phyloP scores from a whole-genome alignment of 2,797 vertebrate genomes.

The Ciconia nigra region DNA sequence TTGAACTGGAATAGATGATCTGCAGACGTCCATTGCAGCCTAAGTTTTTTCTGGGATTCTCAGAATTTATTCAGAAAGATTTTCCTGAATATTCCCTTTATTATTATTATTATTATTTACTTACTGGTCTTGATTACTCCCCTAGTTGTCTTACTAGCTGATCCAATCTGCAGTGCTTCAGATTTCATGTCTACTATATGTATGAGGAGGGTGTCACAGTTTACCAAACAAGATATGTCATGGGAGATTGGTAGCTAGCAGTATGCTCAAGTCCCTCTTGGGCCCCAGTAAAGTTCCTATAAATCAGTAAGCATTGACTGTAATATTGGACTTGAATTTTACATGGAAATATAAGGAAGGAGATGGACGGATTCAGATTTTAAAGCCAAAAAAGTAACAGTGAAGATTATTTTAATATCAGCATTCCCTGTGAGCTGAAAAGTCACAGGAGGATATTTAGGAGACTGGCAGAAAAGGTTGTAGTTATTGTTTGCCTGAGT shows the following conservation, averaged over 20 bases:
- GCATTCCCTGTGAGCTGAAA: neutral
- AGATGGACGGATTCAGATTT: neutral
- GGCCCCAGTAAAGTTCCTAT: accelerated
- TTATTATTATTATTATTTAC: neutral
- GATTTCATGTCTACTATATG: neutral
- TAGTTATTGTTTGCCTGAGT: neutral
- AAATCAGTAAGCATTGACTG: neutral
- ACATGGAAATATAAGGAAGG: neutral
- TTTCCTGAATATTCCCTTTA: neutral
- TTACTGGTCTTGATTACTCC: neutral
- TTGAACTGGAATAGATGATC: neutral
- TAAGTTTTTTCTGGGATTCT: neutral
- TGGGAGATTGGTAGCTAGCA: neutral
- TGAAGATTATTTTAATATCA: neutral
- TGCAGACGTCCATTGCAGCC: neutral
- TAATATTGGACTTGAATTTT: neutral
- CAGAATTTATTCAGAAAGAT: neutral
- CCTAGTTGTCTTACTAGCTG: neutral
- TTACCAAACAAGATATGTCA: neutral
- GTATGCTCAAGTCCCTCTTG: neutral
- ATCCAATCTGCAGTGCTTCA: neutral
- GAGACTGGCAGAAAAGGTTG: neutral
- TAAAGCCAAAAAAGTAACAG: neutral
- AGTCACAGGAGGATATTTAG: neutral
- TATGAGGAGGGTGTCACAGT: neutral